A percentile compares a stretch with the other conserved stretches of the same genome.
These are phyloP conservation scores for Callopanchax toddi DNA, from an alignment of 2,113 vertebrate genomes.

Conservation along the genomic window DNA sequence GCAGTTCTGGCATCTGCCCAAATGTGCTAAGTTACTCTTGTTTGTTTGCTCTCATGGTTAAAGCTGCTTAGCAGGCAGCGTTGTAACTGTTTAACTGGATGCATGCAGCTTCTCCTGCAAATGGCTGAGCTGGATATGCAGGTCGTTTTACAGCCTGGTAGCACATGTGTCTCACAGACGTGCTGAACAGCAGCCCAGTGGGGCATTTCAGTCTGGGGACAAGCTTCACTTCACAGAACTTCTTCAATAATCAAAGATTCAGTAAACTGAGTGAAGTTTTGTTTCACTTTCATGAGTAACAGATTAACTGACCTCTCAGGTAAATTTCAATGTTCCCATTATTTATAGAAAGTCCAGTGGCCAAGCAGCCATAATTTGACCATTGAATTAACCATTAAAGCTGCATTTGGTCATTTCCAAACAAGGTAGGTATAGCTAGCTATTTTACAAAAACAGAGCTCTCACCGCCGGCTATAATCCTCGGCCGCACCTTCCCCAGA, in stretches of 20 bases:
- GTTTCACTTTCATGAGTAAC: too few relatives aligned
- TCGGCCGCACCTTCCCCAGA: too few relatives aligned
- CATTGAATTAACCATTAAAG: too few relatives aligned
- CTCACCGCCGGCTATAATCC: too few relatives aligned
- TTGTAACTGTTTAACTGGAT: conserved; percentile 39
- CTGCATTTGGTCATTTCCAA: too few relatives aligned
- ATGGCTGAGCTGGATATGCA: conserved; percentile 22
- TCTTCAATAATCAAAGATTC: conserved; percentile 45
- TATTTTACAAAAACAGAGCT: too few relatives aligned
- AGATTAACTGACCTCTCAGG: too few relatives aligned
- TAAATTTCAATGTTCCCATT: too few relatives aligned
- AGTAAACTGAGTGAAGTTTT: background rate
- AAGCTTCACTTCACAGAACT: conserved; percentile 52
- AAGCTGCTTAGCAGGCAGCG: conserved; percentile 32
- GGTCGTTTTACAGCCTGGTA: conserved; percentile 39
- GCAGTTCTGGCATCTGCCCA: conserved; percentile 38
- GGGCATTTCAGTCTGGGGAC: conserved; percentile 38
- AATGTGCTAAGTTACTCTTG: conserved; percentile 45
- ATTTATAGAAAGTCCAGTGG: background rate
- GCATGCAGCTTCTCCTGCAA: conserved; percentile 31
- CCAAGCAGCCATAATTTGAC: too few relatives aligned
- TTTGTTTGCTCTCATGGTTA: conserved; percentile 51
- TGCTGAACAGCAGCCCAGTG: conserved; percentile 31
- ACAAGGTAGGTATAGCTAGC: too few relatives aligned
- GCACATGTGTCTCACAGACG: conserved; percentile 72